Conservation (phyloP, 2,113 vertebrate genomes). For the Actenoides lindsayi region DNA sequence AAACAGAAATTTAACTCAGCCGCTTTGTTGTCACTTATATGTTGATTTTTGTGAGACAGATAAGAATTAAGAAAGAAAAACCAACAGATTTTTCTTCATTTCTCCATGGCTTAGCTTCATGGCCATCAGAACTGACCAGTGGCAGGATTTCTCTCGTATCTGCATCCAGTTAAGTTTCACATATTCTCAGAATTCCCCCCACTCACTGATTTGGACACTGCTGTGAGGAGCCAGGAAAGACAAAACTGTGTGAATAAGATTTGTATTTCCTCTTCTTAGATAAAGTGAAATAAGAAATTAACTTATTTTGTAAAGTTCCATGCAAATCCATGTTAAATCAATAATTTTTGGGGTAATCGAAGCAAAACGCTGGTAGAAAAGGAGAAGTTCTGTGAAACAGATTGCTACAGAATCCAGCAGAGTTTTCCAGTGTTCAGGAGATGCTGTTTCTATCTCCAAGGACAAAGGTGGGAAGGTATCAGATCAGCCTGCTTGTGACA, state of each 20-base stretch:
- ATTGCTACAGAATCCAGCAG: background rate
- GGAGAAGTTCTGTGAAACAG: background rate
- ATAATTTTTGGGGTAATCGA: background rate
- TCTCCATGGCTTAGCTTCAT: background rate
- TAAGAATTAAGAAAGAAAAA: background rate
- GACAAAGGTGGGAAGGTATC: background rate
- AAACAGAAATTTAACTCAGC: background rate
- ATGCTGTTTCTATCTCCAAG: background rate
- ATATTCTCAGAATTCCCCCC: background rate
- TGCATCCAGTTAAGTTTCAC: background rate
- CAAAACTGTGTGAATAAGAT: background rate
- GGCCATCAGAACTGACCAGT: background rate
- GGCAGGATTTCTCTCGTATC: background rate
- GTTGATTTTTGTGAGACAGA: background rate
- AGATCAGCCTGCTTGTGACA: background rate
- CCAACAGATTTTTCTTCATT: background rate
- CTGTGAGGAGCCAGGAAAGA: background rate
- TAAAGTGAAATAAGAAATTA: background rate
- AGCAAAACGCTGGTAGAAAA: background rate
- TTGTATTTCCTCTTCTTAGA: background rate
- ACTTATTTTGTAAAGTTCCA: background rate
- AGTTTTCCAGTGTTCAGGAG: background rate
- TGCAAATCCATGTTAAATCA: background rate
- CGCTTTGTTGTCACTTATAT: background rate
- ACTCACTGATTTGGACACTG: background rate